Percentiles rank a stretch among this genome's conserved stretches.
Evolutionary conservation across 2,113 vertebrate species (phyloP).

Genomic region (Ia io): DNA sequence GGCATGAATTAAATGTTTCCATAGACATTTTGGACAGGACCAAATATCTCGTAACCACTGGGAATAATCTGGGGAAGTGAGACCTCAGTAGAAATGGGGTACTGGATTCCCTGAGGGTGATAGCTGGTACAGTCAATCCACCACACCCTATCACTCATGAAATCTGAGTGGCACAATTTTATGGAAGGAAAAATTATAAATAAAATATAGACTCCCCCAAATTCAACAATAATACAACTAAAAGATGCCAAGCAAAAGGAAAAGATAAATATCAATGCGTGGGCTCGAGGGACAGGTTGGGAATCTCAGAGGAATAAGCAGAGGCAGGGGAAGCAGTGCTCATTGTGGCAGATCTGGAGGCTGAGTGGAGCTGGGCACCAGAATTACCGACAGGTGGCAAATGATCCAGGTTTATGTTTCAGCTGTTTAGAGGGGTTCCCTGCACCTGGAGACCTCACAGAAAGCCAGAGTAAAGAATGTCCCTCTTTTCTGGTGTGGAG

Average conservation of each 20-base stretch:
- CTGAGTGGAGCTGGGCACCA: too few species aligned
- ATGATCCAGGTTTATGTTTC: neutral
- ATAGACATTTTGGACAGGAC: neutral
- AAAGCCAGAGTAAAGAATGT: neutral
- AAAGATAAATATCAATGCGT: neutral
- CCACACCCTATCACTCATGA: too few species aligned
- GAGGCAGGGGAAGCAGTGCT: neutral
- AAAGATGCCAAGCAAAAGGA: neutral
- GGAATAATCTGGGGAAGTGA: neutral
- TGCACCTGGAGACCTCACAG: neutral
- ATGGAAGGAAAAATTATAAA: neutral
- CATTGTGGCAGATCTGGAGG: accelerated
- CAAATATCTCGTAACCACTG: neutral
- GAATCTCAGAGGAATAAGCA: neutral
- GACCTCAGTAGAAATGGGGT: neutral
- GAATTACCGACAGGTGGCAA: neutral
- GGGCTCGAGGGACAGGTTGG: accelerated
- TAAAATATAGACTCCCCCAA: neutral
- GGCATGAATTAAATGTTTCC: neutral
- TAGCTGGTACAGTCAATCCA: neutral
- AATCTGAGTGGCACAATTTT: neutral
- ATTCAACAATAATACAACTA: neutral
- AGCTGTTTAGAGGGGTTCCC: neutral
- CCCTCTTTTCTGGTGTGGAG: neutral
- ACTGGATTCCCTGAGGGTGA: neutral